phyloP scores from a whole-genome alignment of 2,888 invertebrate genomes.

The Helleia helle region DNA sequence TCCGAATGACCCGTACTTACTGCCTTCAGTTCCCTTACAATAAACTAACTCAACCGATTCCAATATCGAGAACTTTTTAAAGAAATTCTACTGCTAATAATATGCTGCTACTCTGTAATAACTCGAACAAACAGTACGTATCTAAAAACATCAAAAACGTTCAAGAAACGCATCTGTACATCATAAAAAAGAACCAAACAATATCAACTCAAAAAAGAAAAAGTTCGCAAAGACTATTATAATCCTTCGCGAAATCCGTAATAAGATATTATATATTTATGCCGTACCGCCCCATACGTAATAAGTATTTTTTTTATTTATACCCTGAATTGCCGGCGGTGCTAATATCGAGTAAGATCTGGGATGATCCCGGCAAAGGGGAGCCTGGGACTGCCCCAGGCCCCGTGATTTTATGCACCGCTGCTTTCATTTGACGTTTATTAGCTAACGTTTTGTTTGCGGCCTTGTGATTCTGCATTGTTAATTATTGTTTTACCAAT shows the following conservation, averaged over 20 bases:
- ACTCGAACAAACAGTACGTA: too few relatives aligned
- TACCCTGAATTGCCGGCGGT: conserved; percentile 53
- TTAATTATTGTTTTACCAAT: conserved; percentile 18
- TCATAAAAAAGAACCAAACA: too few relatives aligned
- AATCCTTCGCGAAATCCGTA: conserved; percentile 16
- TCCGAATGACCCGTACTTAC: too few relatives aligned
- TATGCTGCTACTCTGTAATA: too few relatives aligned
- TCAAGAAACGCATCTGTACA: too few relatives aligned
- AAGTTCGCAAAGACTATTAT: conserved; percentile 12
- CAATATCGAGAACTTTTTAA: too few relatives aligned
- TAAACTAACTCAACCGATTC: too few relatives aligned
- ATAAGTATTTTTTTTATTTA: conserved; percentile 67
- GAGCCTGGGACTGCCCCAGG: conserved; percentile 18
- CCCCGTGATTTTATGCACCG: conserved; percentile 45
- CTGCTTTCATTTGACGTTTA: conserved; percentile 48
- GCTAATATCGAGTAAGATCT: conserved; percentile 63
- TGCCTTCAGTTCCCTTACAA: too few relatives aligned
- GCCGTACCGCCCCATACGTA: conserved; percentile 41
- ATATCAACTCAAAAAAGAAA: too few relatives aligned
- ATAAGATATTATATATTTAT: conserved; percentile 48
- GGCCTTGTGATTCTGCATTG: conserved; percentile 31
- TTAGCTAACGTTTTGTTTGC: conserved; percentile 41
- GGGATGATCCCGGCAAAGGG: conserved; percentile 49
- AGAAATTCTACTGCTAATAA: too few relatives aligned
- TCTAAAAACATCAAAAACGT: too few relatives aligned